Base-by-base conservation (phyloP, 2,797 vertebrate species). In the Phrynocephalus forsythii region DNA sequence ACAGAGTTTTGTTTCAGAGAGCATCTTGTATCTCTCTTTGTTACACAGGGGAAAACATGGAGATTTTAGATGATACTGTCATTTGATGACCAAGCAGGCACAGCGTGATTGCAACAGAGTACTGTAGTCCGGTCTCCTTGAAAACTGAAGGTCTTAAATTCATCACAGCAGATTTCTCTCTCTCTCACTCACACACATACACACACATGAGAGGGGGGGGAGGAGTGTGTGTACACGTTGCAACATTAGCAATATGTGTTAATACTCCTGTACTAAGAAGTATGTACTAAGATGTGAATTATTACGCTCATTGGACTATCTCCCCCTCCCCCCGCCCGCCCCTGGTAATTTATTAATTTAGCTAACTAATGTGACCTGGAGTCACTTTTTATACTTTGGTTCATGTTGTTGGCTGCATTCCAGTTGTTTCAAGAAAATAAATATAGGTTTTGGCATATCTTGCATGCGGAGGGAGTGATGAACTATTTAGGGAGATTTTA, bases 391-490 rank as follows among this genome's bases (percentile, higher is more conserved):
- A 77, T 87, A 81, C 82, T 44, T 63, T 78, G 73, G 16, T 69
- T 75, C 22, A 33, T 84, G 3, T 11, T 90, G 6, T 10, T 84
- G 20, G 88, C 50, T 30, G 79, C 0, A 18, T 84, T 89, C 68
- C 80, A 91, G 0, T 79, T 79, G 79, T 30, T 72, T 48, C 44
- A 48, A 30, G 44, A 38, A 33, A 84, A 88, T n/a, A 77, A 75
- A 9, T 28, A 44, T 81, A 60, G 72, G 77, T 91, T 93, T 90
- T 93, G 91, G 44, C 60, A 28, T 44, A 33, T 50, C 33, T 82
- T 90, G 73, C 84, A 30, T 92, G 86, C 72, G 33, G 76, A 91
- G 30, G 89, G 79, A 87, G 56, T 92, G 89, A 63, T 91, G 85
- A 91, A 84, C 82, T 79, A 22, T 91, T 91, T 26, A 82, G 85